Evolutionary conservation across 1,140 invertebrate species (phyloP).

Genomic region (Trichonephila clavata): DNA sequence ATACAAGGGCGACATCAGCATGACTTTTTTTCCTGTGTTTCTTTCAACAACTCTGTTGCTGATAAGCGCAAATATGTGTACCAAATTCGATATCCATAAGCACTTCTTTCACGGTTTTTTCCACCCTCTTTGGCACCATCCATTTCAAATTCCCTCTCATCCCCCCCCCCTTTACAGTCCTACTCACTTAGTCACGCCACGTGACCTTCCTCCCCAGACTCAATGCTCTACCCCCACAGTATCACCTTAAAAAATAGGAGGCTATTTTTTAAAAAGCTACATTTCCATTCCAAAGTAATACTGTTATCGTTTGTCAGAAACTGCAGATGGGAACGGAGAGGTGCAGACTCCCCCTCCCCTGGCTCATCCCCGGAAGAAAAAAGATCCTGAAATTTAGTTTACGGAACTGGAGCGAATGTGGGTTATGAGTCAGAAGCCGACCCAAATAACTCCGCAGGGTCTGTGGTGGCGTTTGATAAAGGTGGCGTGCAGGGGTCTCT

Average conservation of each 20-base stretch:
- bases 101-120: not conserved
- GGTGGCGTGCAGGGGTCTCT: not conserved
- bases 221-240: not conserved
- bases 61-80: not conserved
- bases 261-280: not conserved
- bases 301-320: slow-evolving; percentile 28
- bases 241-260: slow-evolving; percentile 8
- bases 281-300: slow-evolving; percentile 26
- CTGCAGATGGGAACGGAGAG: not conserved
- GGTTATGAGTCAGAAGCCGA: slow-evolving; percentile 24
- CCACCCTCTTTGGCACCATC: not conserved
- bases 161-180: not conserved
- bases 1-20: no score
- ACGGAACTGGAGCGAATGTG: not conserved
- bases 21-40: no score
- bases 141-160: not conserved
- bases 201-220: not conserved
- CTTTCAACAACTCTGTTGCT: no score
- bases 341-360: not conserved
- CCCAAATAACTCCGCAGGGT: slow-evolving; percentile 28
- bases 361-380: not conserved
- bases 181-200: slow-evolving; percentile 44
- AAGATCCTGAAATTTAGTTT: slow-evolving; percentile 42
- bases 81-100: not conserved
- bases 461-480: slow-evolving; percentile 60